Evolutionary conservation across 2,888 invertebrate genomes (phyloP).

Genomic region (Lysandra bellargus): DNA sequence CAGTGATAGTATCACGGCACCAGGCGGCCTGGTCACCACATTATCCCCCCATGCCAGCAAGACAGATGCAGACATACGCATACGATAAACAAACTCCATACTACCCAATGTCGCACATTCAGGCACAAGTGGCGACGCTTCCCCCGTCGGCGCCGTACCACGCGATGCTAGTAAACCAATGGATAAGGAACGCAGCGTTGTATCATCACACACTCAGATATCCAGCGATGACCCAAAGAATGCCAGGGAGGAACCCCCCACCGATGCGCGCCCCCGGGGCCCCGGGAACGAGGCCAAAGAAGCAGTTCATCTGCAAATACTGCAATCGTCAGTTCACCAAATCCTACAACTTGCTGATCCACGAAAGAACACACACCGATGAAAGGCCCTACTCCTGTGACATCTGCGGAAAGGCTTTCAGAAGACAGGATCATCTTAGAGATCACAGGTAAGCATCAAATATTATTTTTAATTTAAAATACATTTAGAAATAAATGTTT

Average conservation of each 20-base stretch:
- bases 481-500: background rate
- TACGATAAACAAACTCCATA: slow-evolving; percentile 70
- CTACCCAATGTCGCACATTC: slow-evolving; percentile 70
- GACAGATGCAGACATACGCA: slow-evolving; percentile 64
- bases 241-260: slow-evolving; percentile 77
- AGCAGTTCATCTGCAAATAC: slow-evolving; percentile 98
- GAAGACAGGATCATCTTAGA: slow-evolving; percentile 95
- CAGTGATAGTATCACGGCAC: slow-evolving; percentile 69
- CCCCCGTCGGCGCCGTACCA: slow-evolving; percentile 76
- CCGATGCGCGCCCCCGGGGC: slow-evolving; percentile 79
- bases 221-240: slow-evolving; percentile 74
- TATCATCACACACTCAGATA: slow-evolving; percentile 82
- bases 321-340: slow-evolving; percentile 98
- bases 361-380: slow-evolving; percentile 98
- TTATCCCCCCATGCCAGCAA: slow-evolving; percentile 57
- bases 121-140: slow-evolving; percentile 70
- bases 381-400: slow-evolving; percentile 98
- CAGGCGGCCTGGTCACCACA: slow-evolving; percentile 64
- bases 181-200: slow-evolving; percentile 86
- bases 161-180: slow-evolving; percentile 85
- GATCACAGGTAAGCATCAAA: slow-evolving; percentile 87
- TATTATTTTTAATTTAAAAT: slow-evolving; percentile 12
- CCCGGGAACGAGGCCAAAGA: slow-evolving; percentile 84
- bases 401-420: slow-evolving; percentile 97
- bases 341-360: slow-evolving; percentile 97